Percentiles rank a stretch among this genome's conserved stretches.
Evolutionary conservation across 2,113 vertebrate genomes (phyloP).

Genomic region (Galeopterus variegatus): DNA sequence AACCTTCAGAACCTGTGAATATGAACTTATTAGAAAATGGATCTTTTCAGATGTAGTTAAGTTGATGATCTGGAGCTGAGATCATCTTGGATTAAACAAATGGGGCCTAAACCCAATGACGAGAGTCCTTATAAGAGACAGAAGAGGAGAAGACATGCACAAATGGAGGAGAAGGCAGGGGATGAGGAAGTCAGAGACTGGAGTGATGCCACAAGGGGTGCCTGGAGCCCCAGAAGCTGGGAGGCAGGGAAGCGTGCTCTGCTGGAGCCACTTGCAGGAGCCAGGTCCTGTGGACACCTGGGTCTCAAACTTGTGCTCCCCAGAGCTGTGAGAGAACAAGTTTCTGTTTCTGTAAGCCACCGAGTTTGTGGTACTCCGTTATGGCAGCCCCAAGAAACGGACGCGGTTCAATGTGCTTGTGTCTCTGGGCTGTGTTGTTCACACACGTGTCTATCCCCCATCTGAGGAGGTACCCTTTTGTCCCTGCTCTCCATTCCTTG

Average conservation of each 20-base stretch:
- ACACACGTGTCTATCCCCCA: background rate
- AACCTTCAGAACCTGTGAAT: background rate
- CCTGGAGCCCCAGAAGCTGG: rapidly evolving
- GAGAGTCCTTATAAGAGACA: background rate
- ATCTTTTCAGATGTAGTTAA: background rate
- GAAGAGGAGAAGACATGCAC: background rate
- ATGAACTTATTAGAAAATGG: background rate
- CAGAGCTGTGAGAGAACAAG: background rate
- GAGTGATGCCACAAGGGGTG: rapidly evolving
- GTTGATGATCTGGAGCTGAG: background rate
- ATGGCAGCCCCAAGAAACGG: background rate
- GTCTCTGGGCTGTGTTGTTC: background rate
- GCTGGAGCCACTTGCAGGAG: background rate
- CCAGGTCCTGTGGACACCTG: rapidly evolving
- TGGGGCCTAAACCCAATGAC: too few species aligned
- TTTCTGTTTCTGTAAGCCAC: too few species aligned
- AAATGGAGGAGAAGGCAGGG: too few species aligned
- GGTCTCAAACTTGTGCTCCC: too few species aligned
- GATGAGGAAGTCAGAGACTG: background rate
- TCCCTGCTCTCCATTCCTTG: background rate
- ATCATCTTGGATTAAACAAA: background rate
- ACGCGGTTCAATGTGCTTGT: rapidly evolving
- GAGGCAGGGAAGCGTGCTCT: rapidly evolving
- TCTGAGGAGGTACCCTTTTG: rapidly evolving
- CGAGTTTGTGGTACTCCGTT: rapidly evolving